Evolutionary conservation across 1,140 invertebrate species (phyloP).

Genomic region (Ips nitidus): DNA sequence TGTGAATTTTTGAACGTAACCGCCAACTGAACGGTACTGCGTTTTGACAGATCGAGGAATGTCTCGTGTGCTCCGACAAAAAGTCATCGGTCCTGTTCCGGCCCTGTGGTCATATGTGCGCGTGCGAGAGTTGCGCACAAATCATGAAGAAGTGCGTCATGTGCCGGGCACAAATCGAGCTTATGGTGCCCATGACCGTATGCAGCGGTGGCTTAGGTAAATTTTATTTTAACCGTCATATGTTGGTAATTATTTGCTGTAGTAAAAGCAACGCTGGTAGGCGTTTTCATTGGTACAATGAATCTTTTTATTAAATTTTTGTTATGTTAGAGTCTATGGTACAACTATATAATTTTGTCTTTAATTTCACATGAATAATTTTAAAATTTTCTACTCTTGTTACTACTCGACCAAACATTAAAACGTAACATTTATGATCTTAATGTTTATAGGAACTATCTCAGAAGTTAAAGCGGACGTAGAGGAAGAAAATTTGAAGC

Average conservation of each 20-base stretch:
- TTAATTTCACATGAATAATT: too few relatives aligned
- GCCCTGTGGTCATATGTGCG: constrained; percentile 94
- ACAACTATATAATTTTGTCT: background rate
- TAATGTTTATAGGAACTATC: constrained; percentile 45
- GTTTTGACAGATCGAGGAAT: constrained; percentile 82
- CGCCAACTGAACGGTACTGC: too few relatives aligned
- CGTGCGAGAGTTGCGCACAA: constrained; percentile 87
- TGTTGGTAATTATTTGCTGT: too few relatives aligned
- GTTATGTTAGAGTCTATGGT: background rate
- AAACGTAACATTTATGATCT: background rate
- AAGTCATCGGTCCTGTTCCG: constrained; percentile 88
- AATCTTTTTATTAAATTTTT: too few relatives aligned
- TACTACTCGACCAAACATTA: too few relatives aligned
- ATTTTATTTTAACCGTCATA: background rate
- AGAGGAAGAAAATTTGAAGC: constrained; percentile 51
- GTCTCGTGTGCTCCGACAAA: constrained; percentile 93
- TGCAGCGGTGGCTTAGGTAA: constrained; percentile 64
- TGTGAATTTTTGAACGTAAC: too few relatives aligned
- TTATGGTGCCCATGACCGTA: constrained; percentile 69
- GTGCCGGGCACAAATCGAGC: constrained; percentile 85
- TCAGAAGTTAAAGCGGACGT: constrained; percentile 58
- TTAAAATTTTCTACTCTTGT: too few relatives aligned
- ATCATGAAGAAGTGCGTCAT: constrained; percentile 97
- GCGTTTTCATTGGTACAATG: too few relatives aligned
- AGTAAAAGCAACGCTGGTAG: too few relatives aligned